Conservation (phyloP, 2,888 invertebrate genomes). For the Trilocha varians region DNA sequence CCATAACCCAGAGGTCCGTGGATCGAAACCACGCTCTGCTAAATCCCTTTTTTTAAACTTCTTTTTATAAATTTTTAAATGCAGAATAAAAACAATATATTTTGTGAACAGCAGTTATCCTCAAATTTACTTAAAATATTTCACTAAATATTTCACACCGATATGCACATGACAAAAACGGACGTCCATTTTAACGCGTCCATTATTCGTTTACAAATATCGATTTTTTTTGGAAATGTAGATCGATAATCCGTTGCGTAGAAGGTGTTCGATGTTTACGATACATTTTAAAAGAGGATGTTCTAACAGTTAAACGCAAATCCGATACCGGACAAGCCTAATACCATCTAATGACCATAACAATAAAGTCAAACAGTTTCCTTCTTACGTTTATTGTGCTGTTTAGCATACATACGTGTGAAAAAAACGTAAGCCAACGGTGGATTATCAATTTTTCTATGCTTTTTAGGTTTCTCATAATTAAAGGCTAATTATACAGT, state of each 20-base stretch:
- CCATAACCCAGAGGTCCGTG: slow-evolving; percentile 94
- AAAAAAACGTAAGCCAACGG: slow-evolving; percentile 12
- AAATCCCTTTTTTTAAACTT: too few species aligned
- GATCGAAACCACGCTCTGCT: slow-evolving; percentile 90
- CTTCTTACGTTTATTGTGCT: slow-evolving; percentile 24
- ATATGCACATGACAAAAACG: background rate
- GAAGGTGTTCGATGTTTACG: slow-evolving; percentile 16
- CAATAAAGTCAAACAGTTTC: slow-evolving; percentile 36
- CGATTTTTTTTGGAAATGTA: background rate
- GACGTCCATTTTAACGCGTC: background rate
- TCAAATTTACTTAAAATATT: background rate
- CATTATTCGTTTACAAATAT: background rate
- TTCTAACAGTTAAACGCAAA: slow-evolving; percentile 38
- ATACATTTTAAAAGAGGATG: slow-evolving; percentile 20
- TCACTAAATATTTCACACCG: background rate
- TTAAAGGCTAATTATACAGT: too few species aligned
- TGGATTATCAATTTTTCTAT: background rate
- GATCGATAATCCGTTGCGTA: slow-evolving; percentile 9
- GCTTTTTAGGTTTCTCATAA: too few species aligned
- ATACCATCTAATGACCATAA: slow-evolving; percentile 43
- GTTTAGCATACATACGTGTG: slow-evolving; percentile 19
- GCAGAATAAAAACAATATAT: too few species aligned
- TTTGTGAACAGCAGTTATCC: too few species aligned
- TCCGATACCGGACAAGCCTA: slow-evolving; percentile 36
- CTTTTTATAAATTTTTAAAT: too few species aligned